Percentiles rank a stretch among this genome's conserved stretches.
These are phyloP conservation scores for Parelbella ahira DNA, from an alignment of 2,888 invertebrate genomes.

Conservation along the genomic window DNA sequence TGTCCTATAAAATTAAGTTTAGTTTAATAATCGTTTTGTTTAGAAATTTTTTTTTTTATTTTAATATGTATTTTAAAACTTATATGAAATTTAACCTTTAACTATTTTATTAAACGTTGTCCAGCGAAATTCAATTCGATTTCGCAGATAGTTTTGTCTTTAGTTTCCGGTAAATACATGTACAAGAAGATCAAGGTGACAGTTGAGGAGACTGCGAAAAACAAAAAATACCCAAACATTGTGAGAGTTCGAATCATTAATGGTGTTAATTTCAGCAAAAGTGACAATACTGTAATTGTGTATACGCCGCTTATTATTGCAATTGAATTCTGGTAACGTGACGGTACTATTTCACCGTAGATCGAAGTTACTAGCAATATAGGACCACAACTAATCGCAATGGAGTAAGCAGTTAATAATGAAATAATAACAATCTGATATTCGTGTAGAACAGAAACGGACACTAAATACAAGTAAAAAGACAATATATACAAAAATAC, in stretches of 20 bases:
- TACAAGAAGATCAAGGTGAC: constrained; percentile 36
- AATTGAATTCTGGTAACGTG: constrained; percentile 33
- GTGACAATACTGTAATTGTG: constrained; percentile 34
- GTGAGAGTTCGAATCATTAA: constrained; percentile 35
- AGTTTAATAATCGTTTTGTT: too few species aligned
- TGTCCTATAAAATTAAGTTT: too few species aligned
- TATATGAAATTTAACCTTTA: too few species aligned
- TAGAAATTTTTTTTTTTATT: too few species aligned
- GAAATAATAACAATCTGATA: constrained; percentile 39
- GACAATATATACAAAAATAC: constrained; percentile 30
- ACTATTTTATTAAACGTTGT: too few species aligned
- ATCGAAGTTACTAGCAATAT: constrained; percentile 41
- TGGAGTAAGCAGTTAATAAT: constrained; percentile 42
- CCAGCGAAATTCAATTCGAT: too few species aligned
- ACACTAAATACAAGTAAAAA: constrained; percentile 32
- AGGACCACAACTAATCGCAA: constrained; percentile 42
- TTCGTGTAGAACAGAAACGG: constrained; percentile 27
- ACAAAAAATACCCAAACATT: constrained; percentile 40
- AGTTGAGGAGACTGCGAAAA: constrained; percentile 38
- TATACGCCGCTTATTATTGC: constrained; percentile 35
- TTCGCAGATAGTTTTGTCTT: constrained; percentile 49
- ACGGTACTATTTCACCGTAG: constrained; percentile 40
- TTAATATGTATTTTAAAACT: too few species aligned
- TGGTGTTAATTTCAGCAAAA: constrained; percentile 40
- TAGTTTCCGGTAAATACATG: constrained; percentile 43